phyloP scores from a whole-genome alignment of 2,888 invertebrate species.

The Tetrapedia diversipes region DNA sequence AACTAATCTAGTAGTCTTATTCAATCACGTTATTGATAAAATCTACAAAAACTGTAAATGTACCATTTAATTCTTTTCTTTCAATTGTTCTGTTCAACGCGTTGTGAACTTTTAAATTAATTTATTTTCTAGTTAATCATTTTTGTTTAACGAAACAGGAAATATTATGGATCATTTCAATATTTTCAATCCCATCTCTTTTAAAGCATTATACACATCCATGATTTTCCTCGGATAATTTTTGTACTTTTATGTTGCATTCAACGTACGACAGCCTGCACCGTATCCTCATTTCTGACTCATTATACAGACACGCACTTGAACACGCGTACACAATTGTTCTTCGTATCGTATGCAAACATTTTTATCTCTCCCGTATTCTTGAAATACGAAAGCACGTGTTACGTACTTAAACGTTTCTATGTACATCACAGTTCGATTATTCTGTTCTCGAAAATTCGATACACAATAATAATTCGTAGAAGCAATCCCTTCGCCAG shows the following conservation, averaged over 20 bases:
- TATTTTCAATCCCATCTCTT: no score
- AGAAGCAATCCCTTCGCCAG: constrained; percentile 6
- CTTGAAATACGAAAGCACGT: not conserved
- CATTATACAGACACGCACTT: constrained; percentile 17
- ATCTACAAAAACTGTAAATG: no score
- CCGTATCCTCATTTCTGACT: not conserved
- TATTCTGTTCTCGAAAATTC: constrained; percentile 7
- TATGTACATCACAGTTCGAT: not conserved
- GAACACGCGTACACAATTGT: not conserved
- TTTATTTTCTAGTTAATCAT: no score
- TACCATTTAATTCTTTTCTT: no score
- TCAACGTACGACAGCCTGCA: not conserved
- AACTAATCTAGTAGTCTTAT: no score
- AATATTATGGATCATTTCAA: no score
- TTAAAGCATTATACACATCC: no score
- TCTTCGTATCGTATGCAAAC: constrained; percentile 29
- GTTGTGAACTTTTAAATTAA: no score
- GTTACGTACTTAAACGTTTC: not conserved
- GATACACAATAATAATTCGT: constrained; percentile 17
- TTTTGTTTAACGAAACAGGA: no score
- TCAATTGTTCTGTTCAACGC: no score
- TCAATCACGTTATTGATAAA: no score
- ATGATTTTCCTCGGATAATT: not conserved
- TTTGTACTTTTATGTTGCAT: not conserved
- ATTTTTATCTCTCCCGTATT: constrained; percentile 40